Evolutionary conservation across 2,113 vertebrate genomes (phyloP).

Genomic region (Labeo catla): DNA sequence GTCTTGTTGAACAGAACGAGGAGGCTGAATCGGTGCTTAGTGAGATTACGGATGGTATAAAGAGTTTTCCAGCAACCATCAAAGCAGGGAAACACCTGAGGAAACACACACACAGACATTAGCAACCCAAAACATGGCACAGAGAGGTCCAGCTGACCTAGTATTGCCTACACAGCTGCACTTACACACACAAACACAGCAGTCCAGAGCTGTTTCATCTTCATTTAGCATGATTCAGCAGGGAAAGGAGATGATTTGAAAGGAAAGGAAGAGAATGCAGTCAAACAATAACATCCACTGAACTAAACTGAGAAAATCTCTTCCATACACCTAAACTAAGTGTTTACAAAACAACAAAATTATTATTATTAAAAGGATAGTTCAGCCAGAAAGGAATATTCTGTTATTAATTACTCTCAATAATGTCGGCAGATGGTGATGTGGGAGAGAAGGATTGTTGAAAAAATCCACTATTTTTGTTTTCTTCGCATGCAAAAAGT

Average conservation of each 20-base stretch:
- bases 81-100: constrained; percentile 25
- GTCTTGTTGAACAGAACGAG: background rate
- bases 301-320: background rate
- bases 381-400: no score
- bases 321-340: background rate
- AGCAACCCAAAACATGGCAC: background rate
- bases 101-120: constrained; percentile 1
- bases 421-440: no score
- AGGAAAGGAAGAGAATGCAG: background rate
- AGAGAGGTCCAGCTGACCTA: constrained; percentile 19
- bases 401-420: no score
- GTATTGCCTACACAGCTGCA: constrained; percentile 16
- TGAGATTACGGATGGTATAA: background rate
- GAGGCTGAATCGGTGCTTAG: background rate
- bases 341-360: background rate
- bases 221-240: constrained; percentile 16
- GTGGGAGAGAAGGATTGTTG: no score
- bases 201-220: background rate
- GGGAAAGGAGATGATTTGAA: background rate
- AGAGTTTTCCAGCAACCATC: constrained; percentile 19
- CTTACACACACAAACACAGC: background rate
- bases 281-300: background rate
- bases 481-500: no score
- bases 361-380: no score
- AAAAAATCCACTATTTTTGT: no score